Percentiles rank a stretch among this genome's conserved stretches.
phyloP scores from a whole-genome alignment of 2,888 invertebrate species.

The Seira sanloemensis region DNA sequence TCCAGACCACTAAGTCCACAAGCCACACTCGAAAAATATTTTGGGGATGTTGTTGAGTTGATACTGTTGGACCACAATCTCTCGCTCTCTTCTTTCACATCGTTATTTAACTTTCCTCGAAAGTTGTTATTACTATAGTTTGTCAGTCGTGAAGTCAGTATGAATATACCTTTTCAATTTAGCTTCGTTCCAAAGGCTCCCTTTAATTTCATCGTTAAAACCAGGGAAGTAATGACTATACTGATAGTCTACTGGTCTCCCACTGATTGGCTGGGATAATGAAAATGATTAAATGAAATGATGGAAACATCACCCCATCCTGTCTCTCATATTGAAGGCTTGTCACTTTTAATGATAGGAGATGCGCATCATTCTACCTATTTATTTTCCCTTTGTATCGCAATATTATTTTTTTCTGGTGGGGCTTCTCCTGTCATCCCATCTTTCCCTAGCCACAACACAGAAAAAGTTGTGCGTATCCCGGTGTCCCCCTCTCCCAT shows the following conservation, averaged over 20 bases:
- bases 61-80: not conserved
- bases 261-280: not conserved
- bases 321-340: not conserved
- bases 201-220: not conserved
- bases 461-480: not conserved
- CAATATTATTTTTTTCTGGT: not conserved
- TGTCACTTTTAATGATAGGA: not conserved
- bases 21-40: not conserved
- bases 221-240: not conserved
- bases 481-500: not conserved
- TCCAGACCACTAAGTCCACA: not conserved
- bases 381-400: not conserved
- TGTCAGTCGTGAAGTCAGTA: too few relatives aligned
- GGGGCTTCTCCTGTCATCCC: not conserved
- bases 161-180: too few relatives aligned
- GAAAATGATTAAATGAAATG: not conserved
- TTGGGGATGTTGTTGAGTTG: too few relatives aligned
- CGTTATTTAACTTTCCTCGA: not conserved
- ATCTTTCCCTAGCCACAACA: not conserved
- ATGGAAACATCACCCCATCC: not conserved
- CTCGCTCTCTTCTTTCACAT: not conserved
- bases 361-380: not conserved
- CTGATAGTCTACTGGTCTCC: not conserved
- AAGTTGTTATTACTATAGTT: not conserved
- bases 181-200: too few relatives aligned